phyloP scores from a whole-genome alignment of 2,888 invertebrate species.

The Acholoe squamosa region DNA sequence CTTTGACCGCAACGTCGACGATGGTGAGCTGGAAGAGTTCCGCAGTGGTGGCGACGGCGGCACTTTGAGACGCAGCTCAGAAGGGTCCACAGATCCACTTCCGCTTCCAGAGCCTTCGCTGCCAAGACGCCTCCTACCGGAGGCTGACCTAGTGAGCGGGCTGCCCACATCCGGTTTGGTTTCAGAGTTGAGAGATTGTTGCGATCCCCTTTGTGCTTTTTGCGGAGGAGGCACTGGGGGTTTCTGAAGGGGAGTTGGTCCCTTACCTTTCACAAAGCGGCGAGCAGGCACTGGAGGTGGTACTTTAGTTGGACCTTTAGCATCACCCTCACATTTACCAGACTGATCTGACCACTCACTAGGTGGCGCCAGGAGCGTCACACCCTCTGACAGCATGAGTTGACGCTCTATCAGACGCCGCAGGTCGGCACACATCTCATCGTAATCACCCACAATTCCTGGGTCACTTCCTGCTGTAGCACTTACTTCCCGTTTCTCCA shows the following conservation, averaged over 20 bases:
- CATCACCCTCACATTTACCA: neutral
- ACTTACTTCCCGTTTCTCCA: too few relatives aligned
- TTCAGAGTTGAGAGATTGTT: neutral
- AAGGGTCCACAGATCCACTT: conserved; percentile 14
- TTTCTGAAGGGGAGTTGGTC: neutral
- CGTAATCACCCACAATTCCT: neutral
- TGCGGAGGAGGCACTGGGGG: neutral
- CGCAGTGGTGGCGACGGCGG: conserved; percentile 48
- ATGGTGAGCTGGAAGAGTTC: neutral
- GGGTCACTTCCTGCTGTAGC: neutral
- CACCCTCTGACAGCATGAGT: neutral
- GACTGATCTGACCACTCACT: neutral
- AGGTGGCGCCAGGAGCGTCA: conserved; percentile 7
- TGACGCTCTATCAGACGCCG: conserved; percentile 5
- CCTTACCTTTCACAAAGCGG: too few relatives aligned
- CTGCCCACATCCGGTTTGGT: neutral
- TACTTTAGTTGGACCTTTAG: neutral
- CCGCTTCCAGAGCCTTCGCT: neutral
- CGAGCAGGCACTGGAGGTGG: neutral
- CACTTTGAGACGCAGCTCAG: conserved; percentile 40
- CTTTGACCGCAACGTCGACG: neutral
- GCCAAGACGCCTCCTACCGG: neutral
- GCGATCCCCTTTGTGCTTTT: neutral
- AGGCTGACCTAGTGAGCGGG: neutral
- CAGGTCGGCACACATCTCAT: conserved; percentile 15